Conservation (phyloP, 2,113 vertebrate species). For the Diadophis punctatus region DNA sequence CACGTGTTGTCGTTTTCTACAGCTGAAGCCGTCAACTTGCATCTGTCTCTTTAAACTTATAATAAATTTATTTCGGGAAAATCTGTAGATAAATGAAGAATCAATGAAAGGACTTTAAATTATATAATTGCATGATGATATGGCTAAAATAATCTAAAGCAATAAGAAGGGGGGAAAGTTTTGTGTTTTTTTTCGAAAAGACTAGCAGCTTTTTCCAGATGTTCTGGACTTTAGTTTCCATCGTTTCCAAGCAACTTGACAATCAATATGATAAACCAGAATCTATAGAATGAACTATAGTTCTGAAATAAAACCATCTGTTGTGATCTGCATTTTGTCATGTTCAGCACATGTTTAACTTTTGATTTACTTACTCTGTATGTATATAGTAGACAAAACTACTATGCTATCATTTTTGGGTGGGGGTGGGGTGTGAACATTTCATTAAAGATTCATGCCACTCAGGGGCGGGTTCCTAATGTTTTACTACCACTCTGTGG, state of each 20-base stretch:
- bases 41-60: constrained; percentile 13
- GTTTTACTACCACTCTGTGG: no score
- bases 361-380: background rate
- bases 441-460: background rate
- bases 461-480: no score
- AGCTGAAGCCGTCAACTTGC: background rate
- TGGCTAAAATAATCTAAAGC: constrained; percentile 21
- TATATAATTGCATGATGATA: background rate
- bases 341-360: background rate
- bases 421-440: background rate
- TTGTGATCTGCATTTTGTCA: background rate
- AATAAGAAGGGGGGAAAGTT: background rate
- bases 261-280: background rate
- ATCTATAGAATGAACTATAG: background rate
- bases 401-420: background rate
- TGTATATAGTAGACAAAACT: background rate
- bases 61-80: constrained; percentile 6
- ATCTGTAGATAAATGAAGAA: constrained; percentile 13
- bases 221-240: background rate
- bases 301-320: background rate
- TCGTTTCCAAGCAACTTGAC: background rate
- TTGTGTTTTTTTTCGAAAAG: background rate
- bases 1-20: background rate
- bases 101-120: constrained; percentile 11
- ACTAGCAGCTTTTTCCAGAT: background rate